Evolutionary conservation across 1,140 invertebrate species (phyloP), one percentile per base, ranked within the genome.

Genomic region (Oncopodura yosiiana): DNA sequence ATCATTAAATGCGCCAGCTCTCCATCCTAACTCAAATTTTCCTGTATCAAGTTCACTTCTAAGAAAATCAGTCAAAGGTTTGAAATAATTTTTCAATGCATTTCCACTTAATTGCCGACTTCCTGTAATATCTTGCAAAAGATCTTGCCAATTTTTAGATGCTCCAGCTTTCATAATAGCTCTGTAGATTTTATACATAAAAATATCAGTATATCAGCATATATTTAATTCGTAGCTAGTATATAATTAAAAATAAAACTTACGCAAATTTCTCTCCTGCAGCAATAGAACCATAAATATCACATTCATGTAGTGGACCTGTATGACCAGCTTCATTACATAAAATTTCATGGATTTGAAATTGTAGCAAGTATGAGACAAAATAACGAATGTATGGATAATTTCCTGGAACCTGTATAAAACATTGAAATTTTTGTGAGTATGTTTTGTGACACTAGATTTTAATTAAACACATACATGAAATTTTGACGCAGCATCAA

Each of bases 301-400:
- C 71, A 65, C 71, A 68, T 30, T 34, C 14, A 46, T 46, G 30
- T 9, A 34, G 30, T 34, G 8, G 8, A 9, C 30, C 80, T 56
- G 84, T 88, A 66, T 91, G 78, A 1, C 82, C 82, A 9, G 87
- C 85, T 53, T 79, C 78, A 46, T 78, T 76, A 63, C 89, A 94
- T 3, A 92, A 72, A 0, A 85, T 77, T 55, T 82, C 79, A 66
- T 92, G 87, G 68, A 94, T 90, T 71, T 93, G 88, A 74, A 92
- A 93, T 71, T 92, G 87, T 5, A 92, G 75, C 18, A 94, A 79
- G 67, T 81, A 83, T 45, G 85, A 87, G 1, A 92, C 80, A 69
- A 89, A 87, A 70, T 93, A 92, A 66, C 86, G 30, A 9, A 34
- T 9, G 30, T 34, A 34, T 34, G 8, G 30, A 34, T 9, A 8